These are phyloP conservation scores for Gnathonemus longibarbis DNA, from an alignment of 2,113 vertebrate genomes.

Conservation along the genomic window DNA sequence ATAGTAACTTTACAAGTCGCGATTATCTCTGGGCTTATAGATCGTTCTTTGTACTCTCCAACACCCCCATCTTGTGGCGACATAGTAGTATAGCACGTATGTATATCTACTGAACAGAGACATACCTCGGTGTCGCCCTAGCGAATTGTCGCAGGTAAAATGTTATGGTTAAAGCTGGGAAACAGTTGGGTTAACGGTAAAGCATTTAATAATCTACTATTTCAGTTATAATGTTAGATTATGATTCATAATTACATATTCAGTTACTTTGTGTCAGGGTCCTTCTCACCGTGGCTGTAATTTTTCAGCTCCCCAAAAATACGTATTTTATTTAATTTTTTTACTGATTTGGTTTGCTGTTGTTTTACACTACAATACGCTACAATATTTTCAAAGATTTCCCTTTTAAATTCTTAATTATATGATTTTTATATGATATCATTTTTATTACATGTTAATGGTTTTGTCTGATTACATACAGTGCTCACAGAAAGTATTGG, in stretches of 20 bases:
- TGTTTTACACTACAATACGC: background rate
- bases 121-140: background rate
- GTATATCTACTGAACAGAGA: background rate
- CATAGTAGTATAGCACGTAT: background rate
- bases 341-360: background rate
- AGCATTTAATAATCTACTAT: background rate
- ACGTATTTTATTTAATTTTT: no score
- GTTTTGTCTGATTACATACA: background rate
- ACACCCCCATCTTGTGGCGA: slow-evolving; percentile 12
- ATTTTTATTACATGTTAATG: background rate
- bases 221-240: background rate
- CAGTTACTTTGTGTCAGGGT: background rate
- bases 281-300: background rate
- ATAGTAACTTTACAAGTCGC: background rate
- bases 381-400: background rate
- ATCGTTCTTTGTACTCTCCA: background rate
- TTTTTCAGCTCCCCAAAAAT: background rate
- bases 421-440: background rate
- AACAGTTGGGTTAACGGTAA: background rate
- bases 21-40: background rate
- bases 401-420: background rate
- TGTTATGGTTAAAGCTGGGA: background rate
- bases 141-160: background rate
- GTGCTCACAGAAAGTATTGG: no score
- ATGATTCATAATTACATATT: background rate